phyloP scores from a whole-genome alignment of 2,888 invertebrate species.

The Tenthredo livida region DNA sequence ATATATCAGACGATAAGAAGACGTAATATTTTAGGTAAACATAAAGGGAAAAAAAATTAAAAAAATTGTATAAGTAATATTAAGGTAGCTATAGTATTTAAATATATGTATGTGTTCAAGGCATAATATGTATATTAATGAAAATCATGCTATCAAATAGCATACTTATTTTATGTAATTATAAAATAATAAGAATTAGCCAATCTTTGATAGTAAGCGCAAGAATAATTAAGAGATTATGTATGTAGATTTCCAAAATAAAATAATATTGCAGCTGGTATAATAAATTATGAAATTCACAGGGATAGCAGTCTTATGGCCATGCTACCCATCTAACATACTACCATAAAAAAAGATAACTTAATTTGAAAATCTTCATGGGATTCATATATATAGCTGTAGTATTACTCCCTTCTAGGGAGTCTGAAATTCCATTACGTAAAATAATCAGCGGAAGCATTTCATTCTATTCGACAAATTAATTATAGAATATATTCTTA shows the following conservation, averaged over 20 bases:
- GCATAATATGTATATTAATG: constrained; percentile 18
- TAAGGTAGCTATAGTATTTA: neutral
- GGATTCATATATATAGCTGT: constrained; percentile 1
- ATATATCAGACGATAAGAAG: neutral
- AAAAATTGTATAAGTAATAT: neutral
- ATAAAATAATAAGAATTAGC: constrained; percentile 18
- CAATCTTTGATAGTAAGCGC: constrained; percentile 23
- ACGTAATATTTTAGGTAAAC: neutral
- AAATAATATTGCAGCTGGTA: neutral
- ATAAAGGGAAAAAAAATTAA: neutral
- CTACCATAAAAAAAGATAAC: neutral
- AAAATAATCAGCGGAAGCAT: neutral
- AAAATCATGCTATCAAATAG: constrained; percentile 38
- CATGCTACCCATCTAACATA: constrained; percentile 8
- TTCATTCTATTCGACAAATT: constrained; percentile 10
- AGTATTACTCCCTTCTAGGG: neutral
- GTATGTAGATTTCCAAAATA: neutral
- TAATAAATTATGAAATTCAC: constrained; percentile 4
- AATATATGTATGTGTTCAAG: constrained; percentile 33
- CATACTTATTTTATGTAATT: constrained; percentile 30
- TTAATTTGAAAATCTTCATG: neutral
- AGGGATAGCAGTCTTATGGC: neutral
- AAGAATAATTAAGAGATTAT: neutral
- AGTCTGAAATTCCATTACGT: neutral
- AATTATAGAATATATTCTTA: neutral